Evolutionary conservation across 2,888 invertebrate species (phyloP).

Genomic region (Torymus aiolomorphi): DNA sequence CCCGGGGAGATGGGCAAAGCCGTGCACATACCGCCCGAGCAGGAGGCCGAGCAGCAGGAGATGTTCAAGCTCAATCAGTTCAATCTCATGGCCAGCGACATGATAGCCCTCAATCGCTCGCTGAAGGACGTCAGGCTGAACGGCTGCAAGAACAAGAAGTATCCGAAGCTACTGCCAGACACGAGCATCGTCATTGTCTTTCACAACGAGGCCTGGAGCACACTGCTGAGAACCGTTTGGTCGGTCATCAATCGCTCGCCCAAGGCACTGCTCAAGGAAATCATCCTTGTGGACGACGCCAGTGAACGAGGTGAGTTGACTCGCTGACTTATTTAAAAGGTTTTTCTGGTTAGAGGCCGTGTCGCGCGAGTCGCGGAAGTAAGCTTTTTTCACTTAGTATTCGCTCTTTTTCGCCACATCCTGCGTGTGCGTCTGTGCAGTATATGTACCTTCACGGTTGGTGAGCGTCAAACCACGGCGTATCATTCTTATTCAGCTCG

Average conservation of each 20-base stretch:
- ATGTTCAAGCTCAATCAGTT: constrained; percentile 99
- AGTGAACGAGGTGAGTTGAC: constrained; percentile 88
- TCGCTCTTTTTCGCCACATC: too few relatives aligned
- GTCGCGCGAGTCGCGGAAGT: too few relatives aligned
- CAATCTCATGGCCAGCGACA: constrained; percentile 97
- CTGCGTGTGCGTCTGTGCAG: too few relatives aligned
- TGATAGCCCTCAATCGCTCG: constrained; percentile 96
- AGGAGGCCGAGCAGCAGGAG: constrained; percentile 93
- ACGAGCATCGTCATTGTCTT: constrained; percentile 99
- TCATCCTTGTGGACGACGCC: constrained; percentile 98
- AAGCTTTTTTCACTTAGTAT: too few relatives aligned
- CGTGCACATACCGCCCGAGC: constrained; percentile 91
- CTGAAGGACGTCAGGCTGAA: constrained; percentile 94
- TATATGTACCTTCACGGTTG: too few relatives aligned
- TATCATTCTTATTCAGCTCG: too few relatives aligned
- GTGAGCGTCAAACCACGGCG: too few relatives aligned
- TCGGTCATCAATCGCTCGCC: constrained; percentile 98
- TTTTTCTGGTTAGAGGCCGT: too few relatives aligned
- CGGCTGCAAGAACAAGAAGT: constrained; percentile 88
- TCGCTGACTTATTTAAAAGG: too few relatives aligned
- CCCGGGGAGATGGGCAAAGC: constrained; percentile 94
- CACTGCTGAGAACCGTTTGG: constrained; percentile 95
- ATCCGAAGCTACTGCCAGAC: constrained; percentile 88
- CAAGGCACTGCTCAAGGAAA: constrained; percentile 89
- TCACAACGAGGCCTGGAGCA: constrained; percentile 99